A percentile compares a stretch with the other conserved stretches of the same genome.
These are phyloP conservation scores for Ditylenchus dipsaci DNA, from an alignment of 1,140 invertebrate genomes.

Conservation along the genomic window DNA sequence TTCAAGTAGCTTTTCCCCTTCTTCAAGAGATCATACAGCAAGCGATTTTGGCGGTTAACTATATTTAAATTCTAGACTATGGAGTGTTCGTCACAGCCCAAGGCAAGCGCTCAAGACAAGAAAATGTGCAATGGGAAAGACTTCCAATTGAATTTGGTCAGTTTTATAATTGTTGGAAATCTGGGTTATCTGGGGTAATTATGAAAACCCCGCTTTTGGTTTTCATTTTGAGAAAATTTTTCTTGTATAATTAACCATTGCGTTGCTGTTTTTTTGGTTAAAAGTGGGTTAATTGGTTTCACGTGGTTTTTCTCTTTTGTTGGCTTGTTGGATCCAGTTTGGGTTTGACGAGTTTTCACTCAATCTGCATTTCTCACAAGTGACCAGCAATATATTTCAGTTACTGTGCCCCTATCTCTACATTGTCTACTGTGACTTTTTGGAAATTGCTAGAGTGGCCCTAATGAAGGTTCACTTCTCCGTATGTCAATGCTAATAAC, in stretches of 20 bases:
- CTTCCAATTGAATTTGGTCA: constrained; percentile 30
- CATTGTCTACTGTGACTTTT: constrained; percentile 35
- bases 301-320: no score
- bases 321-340: no score
- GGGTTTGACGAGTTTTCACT: no score
- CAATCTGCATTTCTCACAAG: no score
- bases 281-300: no score
- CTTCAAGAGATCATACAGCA: no score
- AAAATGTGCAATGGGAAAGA: constrained; percentile 34
- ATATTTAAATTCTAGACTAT: constrained; percentile 25
- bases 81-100: constrained; percentile 25
- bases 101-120: constrained; percentile 12
- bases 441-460: constrained; percentile 27
- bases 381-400: constrained; percentile 19
- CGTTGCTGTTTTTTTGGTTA: not conserved
- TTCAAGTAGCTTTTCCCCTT: no score
- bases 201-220: no score
- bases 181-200: no score
- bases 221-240: no score
- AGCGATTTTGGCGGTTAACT: no score
- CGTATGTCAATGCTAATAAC: constrained; percentile 10
- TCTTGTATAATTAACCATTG: no score
- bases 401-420: constrained; percentile 27
- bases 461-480: constrained; percentile 22
- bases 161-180: not conserved